Percentiles rank a stretch among this genome's conserved stretches.
phyloP scores from a whole-genome alignment of 2,797 vertebrate species.

The Calcarius lapponicus region DNA sequence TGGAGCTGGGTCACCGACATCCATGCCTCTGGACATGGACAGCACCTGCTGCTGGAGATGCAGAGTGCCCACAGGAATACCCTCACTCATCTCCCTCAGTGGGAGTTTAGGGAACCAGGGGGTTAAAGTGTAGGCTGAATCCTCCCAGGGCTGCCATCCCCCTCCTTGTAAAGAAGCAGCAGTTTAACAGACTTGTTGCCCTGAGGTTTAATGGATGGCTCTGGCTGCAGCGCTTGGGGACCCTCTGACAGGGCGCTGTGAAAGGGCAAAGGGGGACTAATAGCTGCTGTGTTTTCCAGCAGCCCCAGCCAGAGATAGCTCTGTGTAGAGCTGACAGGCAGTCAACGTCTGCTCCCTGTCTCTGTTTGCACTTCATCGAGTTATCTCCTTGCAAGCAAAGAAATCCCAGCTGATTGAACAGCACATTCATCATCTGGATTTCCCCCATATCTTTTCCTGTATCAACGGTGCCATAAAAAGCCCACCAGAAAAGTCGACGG shows the following conservation, averaged over 20 bases:
- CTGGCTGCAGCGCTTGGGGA: not conserved
- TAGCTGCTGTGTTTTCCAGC: slow-evolving; percentile 53
- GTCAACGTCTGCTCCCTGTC: slow-evolving; percentile 63
- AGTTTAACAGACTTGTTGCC: not conserved
- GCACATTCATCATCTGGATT: slow-evolving; percentile 66
- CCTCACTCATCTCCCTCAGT: not conserved
- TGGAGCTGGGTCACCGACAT: not conserved
- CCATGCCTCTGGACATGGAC: not conserved
- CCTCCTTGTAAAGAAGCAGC: not conserved
- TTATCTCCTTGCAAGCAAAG: slow-evolving; percentile 67
- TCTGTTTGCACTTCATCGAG: slow-evolving; percentile 74
- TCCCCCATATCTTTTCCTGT: slow-evolving; percentile 35
- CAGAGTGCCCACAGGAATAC: accelerated
- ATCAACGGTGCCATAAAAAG: slow-evolving; percentile 49
- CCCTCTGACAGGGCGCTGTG: slow-evolving; percentile 19
- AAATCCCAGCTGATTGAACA: slow-evolving; percentile 70
- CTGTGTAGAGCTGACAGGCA: slow-evolving; percentile 34
- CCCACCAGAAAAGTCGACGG: slow-evolving; percentile 46
- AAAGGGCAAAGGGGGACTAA: slow-evolving; percentile 50
- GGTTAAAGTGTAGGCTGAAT: not conserved
- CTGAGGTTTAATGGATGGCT: not conserved
- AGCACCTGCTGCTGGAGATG: not conserved
- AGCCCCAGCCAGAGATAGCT: slow-evolving; percentile 50
- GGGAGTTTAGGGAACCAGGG: not conserved
- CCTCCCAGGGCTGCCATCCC: not conserved